Percentiles rank a stretch among this genome's conserved stretches.
Evolutionary conservation across 2,113 vertebrate genomes (phyloP).

Genomic region (Arenaria interpres): DNA sequence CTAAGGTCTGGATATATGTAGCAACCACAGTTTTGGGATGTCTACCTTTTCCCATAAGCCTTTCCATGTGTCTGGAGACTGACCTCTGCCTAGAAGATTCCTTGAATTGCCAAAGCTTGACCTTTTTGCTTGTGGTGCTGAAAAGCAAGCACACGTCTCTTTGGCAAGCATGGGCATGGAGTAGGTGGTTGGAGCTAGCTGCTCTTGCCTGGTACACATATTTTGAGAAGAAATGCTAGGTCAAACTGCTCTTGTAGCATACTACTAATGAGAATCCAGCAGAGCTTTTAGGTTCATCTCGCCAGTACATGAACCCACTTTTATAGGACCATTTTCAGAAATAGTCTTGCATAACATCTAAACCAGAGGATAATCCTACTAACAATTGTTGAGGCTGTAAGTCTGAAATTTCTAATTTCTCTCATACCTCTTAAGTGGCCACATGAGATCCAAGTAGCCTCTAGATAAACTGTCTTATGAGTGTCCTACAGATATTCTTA

Average conservation of each 20-base stretch:
- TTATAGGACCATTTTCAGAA: neutral
- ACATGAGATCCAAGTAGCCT: neutral
- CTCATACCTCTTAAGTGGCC: neutral
- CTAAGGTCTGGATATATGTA: neutral
- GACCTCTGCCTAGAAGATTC: neutral
- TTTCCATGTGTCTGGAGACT: neutral
- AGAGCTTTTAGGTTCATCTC: neutral
- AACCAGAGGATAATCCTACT: neutral
- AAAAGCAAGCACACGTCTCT: neutral
- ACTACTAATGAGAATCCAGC: neutral
- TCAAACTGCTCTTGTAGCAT: neutral
- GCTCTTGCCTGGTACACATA: neutral
- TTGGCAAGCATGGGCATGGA: rapidly evolving
- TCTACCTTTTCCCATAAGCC: neutral
- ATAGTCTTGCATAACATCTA: neutral
- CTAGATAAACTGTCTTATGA: neutral
- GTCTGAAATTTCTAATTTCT: neutral
- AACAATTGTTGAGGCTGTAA: neutral
- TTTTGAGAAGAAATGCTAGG: neutral
- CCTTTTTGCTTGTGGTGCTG: neutral
- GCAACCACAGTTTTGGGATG: neutral
- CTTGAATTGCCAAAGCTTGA: neutral
- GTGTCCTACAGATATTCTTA: neutral
- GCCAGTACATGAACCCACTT: neutral
- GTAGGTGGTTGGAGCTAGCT: neutral